Conservation (phyloP, 2,888 invertebrate species). For the Andrena hattorfiana region DNA sequence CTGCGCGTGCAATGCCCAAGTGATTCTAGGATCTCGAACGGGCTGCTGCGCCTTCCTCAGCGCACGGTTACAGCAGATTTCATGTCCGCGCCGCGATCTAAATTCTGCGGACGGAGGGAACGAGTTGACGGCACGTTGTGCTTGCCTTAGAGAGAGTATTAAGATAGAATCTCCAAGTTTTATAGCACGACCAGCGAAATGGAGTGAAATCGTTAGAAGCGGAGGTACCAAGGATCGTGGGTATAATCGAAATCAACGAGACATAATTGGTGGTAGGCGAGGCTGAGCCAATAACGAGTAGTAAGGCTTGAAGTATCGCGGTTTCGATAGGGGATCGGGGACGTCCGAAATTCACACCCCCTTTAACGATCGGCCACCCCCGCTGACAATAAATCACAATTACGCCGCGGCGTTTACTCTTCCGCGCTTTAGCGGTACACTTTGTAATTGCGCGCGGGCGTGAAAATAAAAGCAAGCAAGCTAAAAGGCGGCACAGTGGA, state of each 20-base stretch:
- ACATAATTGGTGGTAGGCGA: conserved; percentile 5
- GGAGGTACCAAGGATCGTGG: not conserved
- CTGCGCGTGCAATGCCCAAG: no score
- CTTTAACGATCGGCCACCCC: conserved; percentile 2
- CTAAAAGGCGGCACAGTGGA: conserved; percentile 40
- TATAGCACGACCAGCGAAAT: no score
- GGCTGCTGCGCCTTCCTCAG: no score
- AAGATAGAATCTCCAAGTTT: no score
- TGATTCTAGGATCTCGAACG: no score
- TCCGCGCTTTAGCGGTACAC: conserved; percentile 38
- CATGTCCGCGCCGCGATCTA: no score
- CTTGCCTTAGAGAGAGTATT: no score
- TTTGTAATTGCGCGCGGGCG: conserved; percentile 40
- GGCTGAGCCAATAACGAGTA: no score
- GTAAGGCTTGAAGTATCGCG: not conserved
- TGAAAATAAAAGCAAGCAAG: conserved; percentile 55
- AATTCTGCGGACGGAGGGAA: no score
- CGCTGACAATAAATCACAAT: conserved; percentile 39
- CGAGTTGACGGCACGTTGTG: no score
- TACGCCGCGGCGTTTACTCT: conserved; percentile 28
- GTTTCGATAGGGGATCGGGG: not conserved
- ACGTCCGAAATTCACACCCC: not conserved
- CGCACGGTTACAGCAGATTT: no score
- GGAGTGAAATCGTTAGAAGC: no score
- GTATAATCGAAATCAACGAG: not conserved